These are phyloP conservation scores for Limenitis camilla DNA, from an alignment of 2,888 invertebrate species.

Conservation along the genomic window DNA sequence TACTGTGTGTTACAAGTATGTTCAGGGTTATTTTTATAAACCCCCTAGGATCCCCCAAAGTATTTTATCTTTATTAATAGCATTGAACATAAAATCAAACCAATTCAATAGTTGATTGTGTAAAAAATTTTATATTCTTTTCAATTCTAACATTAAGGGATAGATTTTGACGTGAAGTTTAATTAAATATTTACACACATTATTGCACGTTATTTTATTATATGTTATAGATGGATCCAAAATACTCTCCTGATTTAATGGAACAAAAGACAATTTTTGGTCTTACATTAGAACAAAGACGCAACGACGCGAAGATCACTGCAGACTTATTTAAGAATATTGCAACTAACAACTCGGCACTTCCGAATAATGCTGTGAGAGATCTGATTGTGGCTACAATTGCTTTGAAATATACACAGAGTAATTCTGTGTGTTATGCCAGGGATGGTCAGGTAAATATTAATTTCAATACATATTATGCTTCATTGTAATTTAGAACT, in stretches of 20 bases:
- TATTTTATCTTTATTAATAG: too few species aligned
- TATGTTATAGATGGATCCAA: constrained; percentile 84
- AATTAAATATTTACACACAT: neutral
- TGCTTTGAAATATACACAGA: constrained; percentile 97
- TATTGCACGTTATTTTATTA: neutral
- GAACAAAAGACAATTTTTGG: constrained; percentile 80
- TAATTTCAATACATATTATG: neutral
- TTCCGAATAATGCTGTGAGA: constrained; percentile 84
- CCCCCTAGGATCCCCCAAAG: too few species aligned
- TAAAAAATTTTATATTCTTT: too few species aligned
- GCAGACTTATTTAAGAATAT: constrained; percentile 85
- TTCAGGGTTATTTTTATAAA: neutral
- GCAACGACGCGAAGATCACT: constrained; percentile 91
- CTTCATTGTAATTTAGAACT: too few species aligned
- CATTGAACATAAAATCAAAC: too few species aligned
- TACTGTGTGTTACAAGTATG: constrained; percentile 89
- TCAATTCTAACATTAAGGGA: neutral
- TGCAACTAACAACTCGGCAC: constrained; percentile 79
- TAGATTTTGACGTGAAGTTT: too few species aligned
- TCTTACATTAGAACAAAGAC: constrained; percentile 80
- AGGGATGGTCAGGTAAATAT: constrained; percentile 85
- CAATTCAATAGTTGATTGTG: too few species aligned
- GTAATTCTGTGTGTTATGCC: constrained; percentile 98
- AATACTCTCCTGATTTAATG: constrained; percentile 84
- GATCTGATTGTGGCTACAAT: constrained; percentile 97